Evolutionary conservation across 2,113 vertebrate species (phyloP).

Genomic region (Engystomops pustulosus): DNA sequence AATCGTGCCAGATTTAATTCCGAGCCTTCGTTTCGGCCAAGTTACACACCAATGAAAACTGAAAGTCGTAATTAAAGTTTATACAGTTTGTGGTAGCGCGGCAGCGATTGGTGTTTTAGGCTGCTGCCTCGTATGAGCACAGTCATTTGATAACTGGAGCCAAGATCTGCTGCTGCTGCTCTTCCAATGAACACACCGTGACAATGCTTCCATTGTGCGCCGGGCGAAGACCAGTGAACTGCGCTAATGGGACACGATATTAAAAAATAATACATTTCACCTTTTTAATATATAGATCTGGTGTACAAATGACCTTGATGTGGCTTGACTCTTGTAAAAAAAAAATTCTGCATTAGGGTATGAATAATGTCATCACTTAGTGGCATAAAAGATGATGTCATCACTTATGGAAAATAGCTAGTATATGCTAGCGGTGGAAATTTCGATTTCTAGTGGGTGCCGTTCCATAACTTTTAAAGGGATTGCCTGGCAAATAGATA

Average conservation of each 20-base stretch:
- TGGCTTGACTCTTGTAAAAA: not conserved
- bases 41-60: slow-evolving; percentile 59
- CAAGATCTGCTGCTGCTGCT: slow-evolving; percentile 27
- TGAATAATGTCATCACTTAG: not conserved
- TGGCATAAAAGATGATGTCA: not conserved
- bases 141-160: slow-evolving; percentile 43
- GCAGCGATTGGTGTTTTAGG: slow-evolving; percentile 33
- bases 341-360: not conserved
- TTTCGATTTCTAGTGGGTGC: too few relatives aligned
- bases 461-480: too few relatives aligned
- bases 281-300: not conserved
- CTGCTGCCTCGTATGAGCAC: not conserved
- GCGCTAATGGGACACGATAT: slow-evolving; percentile 5
- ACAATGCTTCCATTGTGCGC: slow-evolving; percentile 39
- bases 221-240: not conserved
- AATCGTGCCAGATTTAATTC: slow-evolving; percentile 58
- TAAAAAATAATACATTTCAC: slow-evolving; percentile 10
- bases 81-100: slow-evolving; percentile 45
- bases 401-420: slow-evolving; percentile 15
- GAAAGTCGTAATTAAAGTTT: slow-evolving; percentile 55
- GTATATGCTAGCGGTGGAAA: too few relatives aligned
- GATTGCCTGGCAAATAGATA: too few relatives aligned
- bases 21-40: slow-evolving; percentile 47
- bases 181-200: slow-evolving; percentile 37
- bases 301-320: not conserved